phyloP scores from a whole-genome alignment of 2,888 invertebrate genomes.

The Eilema griseolum region DNA sequence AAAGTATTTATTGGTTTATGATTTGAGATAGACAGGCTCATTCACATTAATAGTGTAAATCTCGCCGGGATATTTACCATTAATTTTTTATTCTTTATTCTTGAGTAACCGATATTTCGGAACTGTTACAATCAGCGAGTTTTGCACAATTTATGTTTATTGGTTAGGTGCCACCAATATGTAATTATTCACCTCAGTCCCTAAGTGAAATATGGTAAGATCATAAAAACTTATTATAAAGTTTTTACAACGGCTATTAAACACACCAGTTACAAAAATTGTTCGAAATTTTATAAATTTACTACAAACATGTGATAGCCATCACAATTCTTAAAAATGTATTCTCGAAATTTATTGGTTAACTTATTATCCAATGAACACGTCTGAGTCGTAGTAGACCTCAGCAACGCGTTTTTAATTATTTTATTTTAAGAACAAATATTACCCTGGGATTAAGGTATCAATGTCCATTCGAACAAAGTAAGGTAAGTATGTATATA shows the following conservation, averaged over 20 bases:
- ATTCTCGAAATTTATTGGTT: conserved; percentile 1
- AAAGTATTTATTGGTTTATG: too few species aligned
- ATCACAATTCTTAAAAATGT: not conserved
- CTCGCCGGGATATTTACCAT: too few species aligned
- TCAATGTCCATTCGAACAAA: not conserved
- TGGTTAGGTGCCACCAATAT: not conserved
- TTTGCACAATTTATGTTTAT: too few species aligned
- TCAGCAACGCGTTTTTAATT: not conserved
- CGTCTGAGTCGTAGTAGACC: not conserved
- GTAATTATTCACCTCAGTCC: conserved; percentile 22
- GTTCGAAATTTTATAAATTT: conserved; percentile 27
- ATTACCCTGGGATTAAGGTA: not conserved
- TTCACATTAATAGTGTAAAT: too few species aligned
- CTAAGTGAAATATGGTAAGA: conserved; percentile 31
- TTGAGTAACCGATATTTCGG: too few species aligned
- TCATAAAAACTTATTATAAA: conserved; percentile 38
- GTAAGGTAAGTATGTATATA: too few species aligned
- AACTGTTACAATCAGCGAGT: too few species aligned
- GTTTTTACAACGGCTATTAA: conserved; percentile 38
- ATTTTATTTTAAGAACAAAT: not conserved
- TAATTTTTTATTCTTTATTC: too few species aligned
- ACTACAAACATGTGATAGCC: not conserved
- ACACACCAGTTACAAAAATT: conserved; percentile 38
- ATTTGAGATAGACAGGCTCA: too few species aligned
- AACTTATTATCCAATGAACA: not conserved